Conservation (phyloP, 2,113 vertebrate species). For the Chaetodon trifascialis region DNA sequence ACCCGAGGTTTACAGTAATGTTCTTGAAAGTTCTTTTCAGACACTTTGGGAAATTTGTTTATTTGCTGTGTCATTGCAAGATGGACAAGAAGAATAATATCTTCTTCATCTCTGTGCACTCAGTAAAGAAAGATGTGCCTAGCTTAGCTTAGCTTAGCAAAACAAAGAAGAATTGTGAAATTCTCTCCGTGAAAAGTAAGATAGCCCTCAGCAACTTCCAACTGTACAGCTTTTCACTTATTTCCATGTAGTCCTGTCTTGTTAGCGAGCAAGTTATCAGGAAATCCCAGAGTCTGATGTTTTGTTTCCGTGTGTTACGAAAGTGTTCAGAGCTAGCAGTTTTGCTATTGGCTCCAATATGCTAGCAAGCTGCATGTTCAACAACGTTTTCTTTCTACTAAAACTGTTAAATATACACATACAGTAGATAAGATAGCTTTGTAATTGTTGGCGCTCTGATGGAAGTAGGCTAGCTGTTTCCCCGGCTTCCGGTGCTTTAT, state of each 20-base stretch:
- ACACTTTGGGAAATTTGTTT: background rate
- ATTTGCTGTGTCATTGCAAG: background rate
- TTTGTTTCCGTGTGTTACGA: background rate
- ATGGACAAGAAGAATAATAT: background rate
- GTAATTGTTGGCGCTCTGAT: background rate
- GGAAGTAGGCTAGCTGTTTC: background rate
- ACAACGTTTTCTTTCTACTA: background rate
- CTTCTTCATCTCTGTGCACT: background rate
- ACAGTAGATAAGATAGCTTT: background rate
- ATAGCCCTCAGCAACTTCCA: background rate
- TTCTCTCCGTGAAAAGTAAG: background rate
- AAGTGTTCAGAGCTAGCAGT: background rate
- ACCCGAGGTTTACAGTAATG: background rate
- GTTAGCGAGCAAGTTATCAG: background rate
- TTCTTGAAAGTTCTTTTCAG: background rate
- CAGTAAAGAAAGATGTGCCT: background rate
- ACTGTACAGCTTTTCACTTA: too few species aligned
- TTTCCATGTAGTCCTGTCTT: background rate
- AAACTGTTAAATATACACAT: background rate
- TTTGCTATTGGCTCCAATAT: background rate
- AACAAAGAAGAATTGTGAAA: background rate
- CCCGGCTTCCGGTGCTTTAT: background rate
- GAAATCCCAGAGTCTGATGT: background rate
- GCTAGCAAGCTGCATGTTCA: background rate
- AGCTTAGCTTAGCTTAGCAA: background rate